Conservation (phyloP, 2,113 vertebrate genomes). For the Ammodytes dubius region DNA sequence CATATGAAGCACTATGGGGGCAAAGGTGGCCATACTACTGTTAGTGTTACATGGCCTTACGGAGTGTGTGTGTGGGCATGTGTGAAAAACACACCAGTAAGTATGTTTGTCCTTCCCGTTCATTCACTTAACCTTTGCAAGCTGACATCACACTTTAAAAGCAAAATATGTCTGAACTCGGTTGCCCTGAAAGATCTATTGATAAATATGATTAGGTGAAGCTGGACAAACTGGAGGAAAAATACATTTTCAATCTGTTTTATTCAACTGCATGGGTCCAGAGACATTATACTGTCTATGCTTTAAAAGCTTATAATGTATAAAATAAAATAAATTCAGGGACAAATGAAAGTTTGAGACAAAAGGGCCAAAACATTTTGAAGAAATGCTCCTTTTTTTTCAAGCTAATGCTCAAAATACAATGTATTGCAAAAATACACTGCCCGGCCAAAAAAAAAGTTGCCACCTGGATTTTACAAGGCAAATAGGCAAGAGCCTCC, state of each 20-base stretch:
- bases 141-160: slow-evolving; percentile 46
- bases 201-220: slow-evolving; percentile 33
- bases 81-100: slow-evolving; percentile 14
- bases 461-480: neutral
- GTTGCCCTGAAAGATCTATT: slow-evolving; percentile 34
- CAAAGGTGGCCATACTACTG: slow-evolving; percentile 55
- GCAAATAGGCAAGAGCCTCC: too few relatives aligned
- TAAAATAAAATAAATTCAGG: neutral
- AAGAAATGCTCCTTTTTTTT: neutral
- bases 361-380: neutral
- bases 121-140: slow-evolving; percentile 60
- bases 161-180: slow-evolving; percentile 42
- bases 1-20: slow-evolving; percentile 33
- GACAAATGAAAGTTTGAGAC: neutral
- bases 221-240: slow-evolving; percentile 17
- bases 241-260: neutral
- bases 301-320: neutral
- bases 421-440: too few relatives aligned
- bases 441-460: neutral
- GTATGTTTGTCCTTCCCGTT: slow-evolving; percentile 48
- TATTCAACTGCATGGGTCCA: neutral
- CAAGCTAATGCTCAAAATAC: too few relatives aligned
- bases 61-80: neutral
- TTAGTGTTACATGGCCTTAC: slow-evolving; percentile 29
- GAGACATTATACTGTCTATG: neutral